Evolutionary conservation across 2,888 invertebrate genomes (phyloP), one percentile per base, ranked within the genome.

Genomic region (Zonitis immaculata): DNA sequence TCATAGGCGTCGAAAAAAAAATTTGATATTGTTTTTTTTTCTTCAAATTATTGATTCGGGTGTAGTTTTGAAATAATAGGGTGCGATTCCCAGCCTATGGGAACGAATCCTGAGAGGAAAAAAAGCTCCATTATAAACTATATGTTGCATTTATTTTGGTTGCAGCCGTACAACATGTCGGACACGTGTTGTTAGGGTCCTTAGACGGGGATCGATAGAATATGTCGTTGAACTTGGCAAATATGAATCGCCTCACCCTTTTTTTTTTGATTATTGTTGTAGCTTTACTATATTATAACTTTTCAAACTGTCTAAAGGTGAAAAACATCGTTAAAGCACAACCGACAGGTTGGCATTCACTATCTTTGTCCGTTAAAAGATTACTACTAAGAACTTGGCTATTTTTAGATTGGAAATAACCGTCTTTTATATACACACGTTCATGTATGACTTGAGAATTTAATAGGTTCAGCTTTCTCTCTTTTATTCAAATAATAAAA

Each of bases 391-490:
- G 12, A 14, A 30, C 39, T 8, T 16, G 18, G 39, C 49, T 53
- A 53, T 53, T 53, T 53, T 53, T 53, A 49, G 20, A 28, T 25
- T 28, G 44, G 25, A 20, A 35, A 48, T 49, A 42, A 49, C 45
- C 26, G 47, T 48, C 45, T 39, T 39, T 39, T 39, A 28, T n/a
- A 27, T 28, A 11, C 39, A 18, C 18, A 5, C 3, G 11, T 6
- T 39, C 39, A 20, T 39, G 18, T 39, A 39, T 20, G 11, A 18
- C 18, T n/a, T 20, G 27, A 11, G 45, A 28, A 45, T 27, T 30
- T 28, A 27, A 27, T 44, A 35, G 39, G 44, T 22, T n/a, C 47
- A 39, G 54, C 54, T 54, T 54, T 54, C 54, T 54, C 54, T 54
- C 32, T 44, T 48, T 51, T 50, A 16, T 8, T 18, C 5, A 39